Evolutionary conservation across 2,113 vertebrate genomes (phyloP), one percentile per base, ranked within the genome.

Genomic region (Eulemur rufifrons): DNA sequence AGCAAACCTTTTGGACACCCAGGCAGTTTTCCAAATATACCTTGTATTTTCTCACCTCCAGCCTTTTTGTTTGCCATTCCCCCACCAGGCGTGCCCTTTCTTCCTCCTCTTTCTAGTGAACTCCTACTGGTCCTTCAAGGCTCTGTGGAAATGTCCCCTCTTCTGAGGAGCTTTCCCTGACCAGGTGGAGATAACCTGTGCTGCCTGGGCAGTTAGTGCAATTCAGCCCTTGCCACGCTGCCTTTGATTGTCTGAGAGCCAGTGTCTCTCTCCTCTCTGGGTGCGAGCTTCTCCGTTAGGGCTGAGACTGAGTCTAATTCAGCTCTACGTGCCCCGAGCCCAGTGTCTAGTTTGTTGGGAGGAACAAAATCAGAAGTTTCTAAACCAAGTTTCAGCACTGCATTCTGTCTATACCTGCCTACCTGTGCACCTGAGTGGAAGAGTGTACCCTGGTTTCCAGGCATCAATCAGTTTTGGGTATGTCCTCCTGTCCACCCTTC

Each of bases 171-270:
- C 8, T 54, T 71, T 92, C 45, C 3, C 2, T 50, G 73, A 64
- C 8, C 3, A 42, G 81, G 71, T 23, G 78, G 68, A 89, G 81
- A 42, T 37, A 2, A 37, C 27, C 52, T 1, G 1, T 59, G 20
- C 10, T 71, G 0, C 21, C n/a, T 68, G 42, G 50, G 23, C 12
- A 64, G 20, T 21, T 34, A 14, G 10, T 47, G 15, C 42, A 21
- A 2, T 52, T 86, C 12, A 69, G 10, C 21, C 61, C 71, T 76
- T 85, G 23, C 29, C 32, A 17, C 37, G 56, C 17, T 45, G 37
- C 39, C 25, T 23, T 25, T n/a, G 42, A 37, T 15, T 29, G 14
- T 18, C 39, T 17, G 15, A 0, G 0, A 21, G 4, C 25, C 61
- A 68, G 59, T n/a, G 27, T 17, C 17, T n/a, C 27, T 73, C 23